A percentile compares a stretch with the other conserved stretches of the same genome.
These are phyloP conservation scores for Cepphus grylle DNA, from an alignment of 2,113 vertebrate genomes.

Conservation along the genomic window DNA sequence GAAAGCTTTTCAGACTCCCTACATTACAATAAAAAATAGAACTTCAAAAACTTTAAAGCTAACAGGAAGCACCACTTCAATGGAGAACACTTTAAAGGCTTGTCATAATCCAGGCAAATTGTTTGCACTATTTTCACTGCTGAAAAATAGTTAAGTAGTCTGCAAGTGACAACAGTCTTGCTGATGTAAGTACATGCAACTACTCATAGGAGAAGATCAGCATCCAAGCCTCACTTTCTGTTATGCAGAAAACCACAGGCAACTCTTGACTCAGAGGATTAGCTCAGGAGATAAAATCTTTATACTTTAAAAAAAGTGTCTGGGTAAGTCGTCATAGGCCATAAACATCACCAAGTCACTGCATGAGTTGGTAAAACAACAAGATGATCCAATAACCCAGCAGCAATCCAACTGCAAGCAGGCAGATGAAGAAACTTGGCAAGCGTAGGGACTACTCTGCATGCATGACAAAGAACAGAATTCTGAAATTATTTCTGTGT, in stretches of 20 bases:
- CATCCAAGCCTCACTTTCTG: not conserved
- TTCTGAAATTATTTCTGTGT: not conserved
- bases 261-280: not conserved
- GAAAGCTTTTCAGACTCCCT: not conserved
- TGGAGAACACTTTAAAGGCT: not conserved
- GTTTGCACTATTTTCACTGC: not conserved
- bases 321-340: not conserved
- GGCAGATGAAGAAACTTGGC: not conserved
- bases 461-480: not conserved
- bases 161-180: not conserved
- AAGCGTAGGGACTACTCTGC: not conserved
- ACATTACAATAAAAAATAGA: not conserved
- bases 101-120: not conserved
- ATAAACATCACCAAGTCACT: not conserved
- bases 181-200: not conserved
- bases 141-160: not conserved
- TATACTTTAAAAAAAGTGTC: not conserved
- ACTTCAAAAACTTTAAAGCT: not conserved
- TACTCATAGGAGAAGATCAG: not conserved
- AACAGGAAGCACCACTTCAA: not conserved
- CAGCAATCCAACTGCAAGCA: conserved; percentile 3
- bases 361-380: not conserved
- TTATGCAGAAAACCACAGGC: not conserved
- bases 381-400: not conserved
- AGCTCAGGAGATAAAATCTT: not conserved